phyloP scores from a whole-genome alignment of 64 coral and sea anemone genomes.

The Actinia tenebrosa region DNA sequence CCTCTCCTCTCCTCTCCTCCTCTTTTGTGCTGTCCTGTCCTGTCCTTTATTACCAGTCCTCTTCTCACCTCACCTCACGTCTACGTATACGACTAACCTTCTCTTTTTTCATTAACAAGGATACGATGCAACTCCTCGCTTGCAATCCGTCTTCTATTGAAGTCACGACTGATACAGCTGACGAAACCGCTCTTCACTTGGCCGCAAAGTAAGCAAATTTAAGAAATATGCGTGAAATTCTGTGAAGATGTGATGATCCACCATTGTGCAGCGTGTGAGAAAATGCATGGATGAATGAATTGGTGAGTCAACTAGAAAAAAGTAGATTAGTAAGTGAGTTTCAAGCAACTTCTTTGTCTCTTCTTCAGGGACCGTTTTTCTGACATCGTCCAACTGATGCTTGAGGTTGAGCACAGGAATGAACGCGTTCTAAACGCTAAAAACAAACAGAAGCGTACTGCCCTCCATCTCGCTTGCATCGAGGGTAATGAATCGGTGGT shows the following conservation, averaged over 20 bases:
- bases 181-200: slow-evolving; percentile 28
- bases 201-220: not conserved
- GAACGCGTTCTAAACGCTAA: slow-evolving; percentile 14
- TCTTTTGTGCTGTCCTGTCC: too few relatives aligned
- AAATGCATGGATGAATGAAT: too few relatives aligned
- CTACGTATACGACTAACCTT: not conserved
- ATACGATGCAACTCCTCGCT: not conserved
- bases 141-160: not conserved
- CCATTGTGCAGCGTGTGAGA: too few relatives aligned
- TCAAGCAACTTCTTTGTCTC: not conserved
- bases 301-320: too few relatives aligned
- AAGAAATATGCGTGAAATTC: too few relatives aligned
- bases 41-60: too few relatives aligned
- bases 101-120: not conserved
- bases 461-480: slow-evolving; percentile 26
- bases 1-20: not conserved
- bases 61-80: not conserved
- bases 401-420: slow-evolving; percentile 24
- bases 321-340: not conserved
- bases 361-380: not conserved
- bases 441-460: slow-evolving; percentile 27
- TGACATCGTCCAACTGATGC: slow-evolving; percentile 11
- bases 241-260: too few relatives aligned
- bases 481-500: slow-evolving; percentile 13
- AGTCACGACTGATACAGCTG: slow-evolving; percentile 17